A percentile compares a stretch with the other conserved stretches of the same genome.
Evolutionary conservation across 2,113 vertebrate species (phyloP).

Genomic region (Porphyrio hochstetteri): DNA sequence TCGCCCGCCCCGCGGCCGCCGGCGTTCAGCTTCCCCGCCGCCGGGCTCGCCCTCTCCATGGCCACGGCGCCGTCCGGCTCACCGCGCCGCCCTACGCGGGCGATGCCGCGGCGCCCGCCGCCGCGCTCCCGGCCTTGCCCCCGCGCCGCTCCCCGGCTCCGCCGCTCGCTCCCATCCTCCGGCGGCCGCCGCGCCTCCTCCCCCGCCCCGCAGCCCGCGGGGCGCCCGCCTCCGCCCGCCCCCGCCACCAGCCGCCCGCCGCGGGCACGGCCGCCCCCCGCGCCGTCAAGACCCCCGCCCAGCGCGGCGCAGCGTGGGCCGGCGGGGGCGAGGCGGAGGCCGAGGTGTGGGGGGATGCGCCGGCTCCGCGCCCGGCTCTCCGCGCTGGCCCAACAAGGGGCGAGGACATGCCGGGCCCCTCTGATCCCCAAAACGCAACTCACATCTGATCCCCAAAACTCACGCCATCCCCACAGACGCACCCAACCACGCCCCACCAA

Average conservation of each 20-base stretch:
- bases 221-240: background rate
- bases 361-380: background rate
- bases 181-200: background rate
- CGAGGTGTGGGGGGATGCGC: background rate
- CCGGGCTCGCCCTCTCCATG: slow-evolving; percentile 64
- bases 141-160: background rate
- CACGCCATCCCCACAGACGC: fast-evolving
- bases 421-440: background rate
- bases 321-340: background rate
- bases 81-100: background rate
- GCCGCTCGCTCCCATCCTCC: background rate
- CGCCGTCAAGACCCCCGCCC: background rate
- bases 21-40: slow-evolving; percentile 39
- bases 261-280: background rate
- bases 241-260: background rate
- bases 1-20: slow-evolving; percentile 52
- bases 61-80: background rate
- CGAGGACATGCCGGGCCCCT: background rate
- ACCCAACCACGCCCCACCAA: background rate
- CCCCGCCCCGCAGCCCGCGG: background rate
- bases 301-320: background rate
- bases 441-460: too few relatives aligned
- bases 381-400: slow-evolving; percentile 21
- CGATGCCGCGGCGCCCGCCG: background rate
- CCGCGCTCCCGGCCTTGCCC: background rate